Conservation (phyloP, 2,888 invertebrate genomes). For the Epinotia nisella region DNA sequence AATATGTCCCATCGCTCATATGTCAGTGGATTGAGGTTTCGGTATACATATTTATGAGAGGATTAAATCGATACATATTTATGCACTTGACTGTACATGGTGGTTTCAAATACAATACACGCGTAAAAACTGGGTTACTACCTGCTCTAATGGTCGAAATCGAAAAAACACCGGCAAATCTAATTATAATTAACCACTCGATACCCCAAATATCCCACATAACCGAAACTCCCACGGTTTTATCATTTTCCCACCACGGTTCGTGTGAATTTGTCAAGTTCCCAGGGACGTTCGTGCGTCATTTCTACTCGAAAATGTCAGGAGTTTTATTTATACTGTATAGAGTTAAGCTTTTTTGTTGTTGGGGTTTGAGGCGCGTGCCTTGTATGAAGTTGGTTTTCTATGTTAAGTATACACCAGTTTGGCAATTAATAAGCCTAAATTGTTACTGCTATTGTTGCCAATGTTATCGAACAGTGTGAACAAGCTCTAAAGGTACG, state of each 20-base stretch:
- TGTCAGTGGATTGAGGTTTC: no score
- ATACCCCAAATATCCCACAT: conserved; percentile 8
- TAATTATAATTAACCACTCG: not conserved
- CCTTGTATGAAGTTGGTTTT: conserved; percentile 17
- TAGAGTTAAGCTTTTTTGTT: not conserved
- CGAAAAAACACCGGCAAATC: not conserved
- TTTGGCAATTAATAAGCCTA: not conserved
- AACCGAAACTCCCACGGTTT: conserved; percentile 31
- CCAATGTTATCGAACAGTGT: no score
- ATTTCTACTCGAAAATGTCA: conserved; percentile 4
- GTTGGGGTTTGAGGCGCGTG: conserved; percentile 17
- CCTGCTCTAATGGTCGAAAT: not conserved
- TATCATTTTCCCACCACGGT: conserved; percentile 29
- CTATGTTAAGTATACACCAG: not conserved
- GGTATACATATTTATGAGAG: no score
- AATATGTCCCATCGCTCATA: no score
- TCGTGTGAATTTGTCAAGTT: conserved; percentile 36
- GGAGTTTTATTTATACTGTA: not conserved
- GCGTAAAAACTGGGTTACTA: not conserved
- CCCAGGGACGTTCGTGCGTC: conserved; percentile 24
- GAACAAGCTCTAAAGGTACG: no score
- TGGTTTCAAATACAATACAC: not conserved
- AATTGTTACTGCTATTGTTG: no score
- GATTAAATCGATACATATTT: no score
- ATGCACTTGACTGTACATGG: no score